phyloP scores from a whole-genome alignment of 2,797 vertebrate species.

The Peromyscus nudipes region DNA sequence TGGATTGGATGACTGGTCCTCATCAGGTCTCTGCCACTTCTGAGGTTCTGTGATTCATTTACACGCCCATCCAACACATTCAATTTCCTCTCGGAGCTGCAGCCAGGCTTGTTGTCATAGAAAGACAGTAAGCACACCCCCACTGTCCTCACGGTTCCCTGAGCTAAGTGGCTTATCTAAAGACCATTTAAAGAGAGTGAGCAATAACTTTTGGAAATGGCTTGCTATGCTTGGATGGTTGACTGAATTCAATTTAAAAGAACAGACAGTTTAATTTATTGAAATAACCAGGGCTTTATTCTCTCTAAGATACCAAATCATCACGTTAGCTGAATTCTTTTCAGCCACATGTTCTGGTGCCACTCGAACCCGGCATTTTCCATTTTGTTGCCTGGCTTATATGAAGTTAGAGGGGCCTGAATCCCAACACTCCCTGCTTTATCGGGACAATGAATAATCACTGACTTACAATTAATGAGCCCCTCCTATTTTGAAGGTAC shows the following conservation, averaged over 20 bases:
- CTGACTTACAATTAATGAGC: constrained; percentile 22
- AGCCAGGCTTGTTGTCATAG: constrained; percentile 30
- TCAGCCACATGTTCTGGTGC: constrained; percentile 63
- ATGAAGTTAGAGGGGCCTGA: constrained; percentile 17
- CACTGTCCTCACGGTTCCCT: constrained; percentile 57
- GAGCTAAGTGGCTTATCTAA: constrained; percentile 77
- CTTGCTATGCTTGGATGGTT: constrained; percentile 73
- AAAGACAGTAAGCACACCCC: background rate
- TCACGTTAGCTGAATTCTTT: constrained; percentile 71
- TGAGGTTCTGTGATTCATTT: constrained; percentile 36
- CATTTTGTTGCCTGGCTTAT: constrained; percentile 52
- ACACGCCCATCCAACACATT: background rate
- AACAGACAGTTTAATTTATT: constrained; percentile 81
- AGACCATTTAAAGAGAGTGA: constrained; percentile 53
- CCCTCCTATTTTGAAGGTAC: constrained; percentile 36
- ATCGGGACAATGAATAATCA: background rate
- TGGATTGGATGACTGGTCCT: background rate
- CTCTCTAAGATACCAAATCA: constrained; percentile 74
- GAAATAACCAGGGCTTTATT: constrained; percentile 78
- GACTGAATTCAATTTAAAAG: constrained; percentile 79
- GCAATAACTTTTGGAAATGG: constrained; percentile 72
- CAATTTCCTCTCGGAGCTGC: constrained; percentile 19
- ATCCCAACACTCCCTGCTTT: background rate
- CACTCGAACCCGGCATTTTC: constrained; percentile 66
- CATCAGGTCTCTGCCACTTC: constrained; percentile 39